phyloP scores from a whole-genome alignment of 2,888 invertebrate genomes.

The Orthosia cruda region DNA sequence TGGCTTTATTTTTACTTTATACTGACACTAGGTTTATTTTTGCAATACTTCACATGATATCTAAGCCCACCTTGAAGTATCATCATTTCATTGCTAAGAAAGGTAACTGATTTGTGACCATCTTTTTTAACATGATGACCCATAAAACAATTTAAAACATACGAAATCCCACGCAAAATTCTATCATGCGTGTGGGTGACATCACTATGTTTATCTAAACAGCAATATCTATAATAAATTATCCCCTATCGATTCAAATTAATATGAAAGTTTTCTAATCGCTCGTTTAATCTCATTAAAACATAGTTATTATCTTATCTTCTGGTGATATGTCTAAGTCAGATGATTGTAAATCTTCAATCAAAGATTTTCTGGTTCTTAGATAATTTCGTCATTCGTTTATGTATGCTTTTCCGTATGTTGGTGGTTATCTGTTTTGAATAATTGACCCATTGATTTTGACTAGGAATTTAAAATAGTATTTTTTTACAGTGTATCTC shows the following conservation, averaged over 20 bases:
- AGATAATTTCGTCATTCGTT: constrained; percentile 11
- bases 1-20: no score
- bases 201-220: constrained; percentile 48
- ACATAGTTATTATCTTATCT: constrained; percentile 46
- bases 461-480: background rate
- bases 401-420: constrained; percentile 1
- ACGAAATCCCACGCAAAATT: constrained; percentile 13
- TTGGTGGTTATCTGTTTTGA: background rate
- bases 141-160: background rate
- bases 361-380: constrained; percentile 35
- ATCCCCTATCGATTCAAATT: constrained; percentile 60
- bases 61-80: background rate
- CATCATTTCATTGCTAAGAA: background rate
- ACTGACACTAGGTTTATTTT: no score
- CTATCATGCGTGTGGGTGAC: constrained; percentile 28
- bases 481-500: background rate
- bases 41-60: background rate
- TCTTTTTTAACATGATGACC: background rate
- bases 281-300: constrained; percentile 54
- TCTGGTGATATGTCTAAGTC: constrained; percentile 31
- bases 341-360: constrained; percentile 38
- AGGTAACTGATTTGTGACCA: constrained; percentile 1
- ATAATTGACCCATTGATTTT: constrained; percentile 4
- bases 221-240: constrained; percentile 52
- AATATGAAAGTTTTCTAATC: constrained; percentile 64